Percentiles rank a stretch among this genome's conserved stretches.
Evolutionary conservation across 2,797 vertebrate genomes (phyloP).

Genomic region (Pseudochirops cupreus): DNA sequence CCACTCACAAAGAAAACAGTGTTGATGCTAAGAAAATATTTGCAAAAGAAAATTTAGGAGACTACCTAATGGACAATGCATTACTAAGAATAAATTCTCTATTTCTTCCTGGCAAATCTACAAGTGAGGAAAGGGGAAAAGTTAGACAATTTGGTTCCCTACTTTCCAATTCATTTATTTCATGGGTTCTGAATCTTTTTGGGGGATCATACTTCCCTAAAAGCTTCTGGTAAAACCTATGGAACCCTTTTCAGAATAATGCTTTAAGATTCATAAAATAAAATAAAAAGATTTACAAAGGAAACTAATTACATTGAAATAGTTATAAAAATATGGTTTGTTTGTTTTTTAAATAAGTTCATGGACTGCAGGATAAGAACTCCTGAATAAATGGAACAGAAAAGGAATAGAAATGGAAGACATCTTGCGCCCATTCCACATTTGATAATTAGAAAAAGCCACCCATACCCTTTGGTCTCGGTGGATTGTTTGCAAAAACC

Average conservation of each 20-base stretch:
- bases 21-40: constrained; percentile 31
- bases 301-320: not conserved
- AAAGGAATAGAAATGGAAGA: constrained; percentile 50
- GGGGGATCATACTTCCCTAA: not conserved
- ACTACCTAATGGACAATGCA: constrained; percentile 30
- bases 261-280: not conserved
- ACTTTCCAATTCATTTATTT: constrained; percentile 20
- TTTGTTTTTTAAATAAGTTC: not conserved
- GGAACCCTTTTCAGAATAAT: not conserved
- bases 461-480: constrained; percentile 4
- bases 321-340: not conserved
- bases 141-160: constrained; percentile 33
- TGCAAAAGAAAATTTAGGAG: not conserved
- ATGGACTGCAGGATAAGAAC: not conserved
- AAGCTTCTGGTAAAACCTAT: not conserved
- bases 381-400: not conserved
- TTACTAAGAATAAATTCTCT: constrained; percentile 32
- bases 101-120: constrained; percentile 46
- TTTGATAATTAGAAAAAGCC: constrained; percentile 11
- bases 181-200: not conserved
- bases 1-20: constrained; percentile 22
- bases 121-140: constrained; percentile 36
- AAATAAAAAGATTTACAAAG: not conserved
- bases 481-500: constrained; percentile 3
- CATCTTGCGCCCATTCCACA: not conserved